A percentile compares a stretch with the other conserved stretches of the same genome.
Evolutionary conservation across 1,140 invertebrate genomes (phyloP).

Genomic region (Psilanteris sp.): DNA sequence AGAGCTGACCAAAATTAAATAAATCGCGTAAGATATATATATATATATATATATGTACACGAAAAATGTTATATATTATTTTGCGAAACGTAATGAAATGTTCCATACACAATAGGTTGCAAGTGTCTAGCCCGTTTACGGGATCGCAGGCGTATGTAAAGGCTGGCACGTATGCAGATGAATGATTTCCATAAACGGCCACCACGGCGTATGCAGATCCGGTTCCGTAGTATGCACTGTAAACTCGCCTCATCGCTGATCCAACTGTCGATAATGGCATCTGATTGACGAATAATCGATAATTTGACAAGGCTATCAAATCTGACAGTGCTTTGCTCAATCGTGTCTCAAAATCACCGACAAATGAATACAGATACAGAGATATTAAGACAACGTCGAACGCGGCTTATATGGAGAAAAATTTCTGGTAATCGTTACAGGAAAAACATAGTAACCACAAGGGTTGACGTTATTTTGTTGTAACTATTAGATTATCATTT

Average conservation of each 20-base stretch:
- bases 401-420: too few species aligned
- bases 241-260: constrained; percentile 77
- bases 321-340: constrained; percentile 28
- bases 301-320: constrained; percentile 45
- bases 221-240: constrained; percentile 83
- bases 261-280: constrained; percentile 58
- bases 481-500: too few species aligned
- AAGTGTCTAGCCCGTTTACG: constrained; percentile 72
- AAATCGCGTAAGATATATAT: too few species aligned
- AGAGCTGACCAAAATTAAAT: too few species aligned
- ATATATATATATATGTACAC: too few species aligned
- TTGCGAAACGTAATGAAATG: constrained; percentile 29
- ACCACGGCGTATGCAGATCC: constrained; percentile 84
- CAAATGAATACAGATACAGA: too few species aligned
- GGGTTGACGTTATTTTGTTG: too few species aligned
- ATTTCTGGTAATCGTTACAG: too few species aligned
- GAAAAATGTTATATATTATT: too few species aligned
- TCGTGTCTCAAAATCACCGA: constrained; percentile 1
- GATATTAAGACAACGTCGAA: too few species aligned
- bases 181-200: constrained; percentile 77
- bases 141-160: constrained; percentile 84
- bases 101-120: constrained; percentile 78
- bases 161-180: constrained; percentile 84
- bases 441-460: too few species aligned
- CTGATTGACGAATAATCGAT: constrained; percentile 68